A percentile compares a stretch with the other conserved stretches of the same genome.
These are phyloP conservation scores for Electrophaes corylata DNA, from an alignment of 2,888 invertebrate species.

Conservation along the genomic window DNA sequence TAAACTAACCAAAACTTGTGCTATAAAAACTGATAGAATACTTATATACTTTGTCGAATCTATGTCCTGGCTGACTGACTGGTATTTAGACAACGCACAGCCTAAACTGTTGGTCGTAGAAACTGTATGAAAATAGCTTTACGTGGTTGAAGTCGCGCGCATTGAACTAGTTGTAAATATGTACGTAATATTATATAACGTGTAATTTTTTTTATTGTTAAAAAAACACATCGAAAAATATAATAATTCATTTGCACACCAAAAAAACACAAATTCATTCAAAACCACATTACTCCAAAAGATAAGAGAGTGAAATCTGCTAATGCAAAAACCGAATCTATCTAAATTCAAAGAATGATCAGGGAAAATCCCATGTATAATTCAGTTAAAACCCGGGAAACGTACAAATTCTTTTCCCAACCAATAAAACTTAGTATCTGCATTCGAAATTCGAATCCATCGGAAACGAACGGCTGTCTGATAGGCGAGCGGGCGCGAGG, in stretches of 20 bases:
- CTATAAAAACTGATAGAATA: too few relatives aligned
- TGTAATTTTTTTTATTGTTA: too few relatives aligned
- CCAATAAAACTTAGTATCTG: constrained; percentile 40
- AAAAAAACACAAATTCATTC: neutral
- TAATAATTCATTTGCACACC: neutral
- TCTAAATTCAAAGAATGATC: constrained; percentile 29
- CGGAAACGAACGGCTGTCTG: constrained; percentile 30
- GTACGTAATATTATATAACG: too few relatives aligned
- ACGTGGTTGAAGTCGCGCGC: too few relatives aligned
- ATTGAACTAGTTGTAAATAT: too few relatives aligned
- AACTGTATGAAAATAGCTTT: too few relatives aligned
- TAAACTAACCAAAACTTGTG: too few relatives aligned
- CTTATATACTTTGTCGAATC: too few relatives aligned
- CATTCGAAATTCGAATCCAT: constrained; percentile 40
- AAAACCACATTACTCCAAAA: neutral
- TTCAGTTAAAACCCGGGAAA: constrained; percentile 37
- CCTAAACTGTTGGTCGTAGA: too few relatives aligned
- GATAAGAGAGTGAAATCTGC: constrained; percentile 17
- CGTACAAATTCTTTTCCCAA: constrained; percentile 39
- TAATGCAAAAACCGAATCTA: constrained; percentile 17
- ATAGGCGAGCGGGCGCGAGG: constrained; percentile 17
- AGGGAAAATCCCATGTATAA: constrained; percentile 33
- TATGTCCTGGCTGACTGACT: too few relatives aligned
- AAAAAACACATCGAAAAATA: too few relatives aligned
- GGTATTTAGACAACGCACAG: too few relatives aligned